Base-by-base conservation (phyloP, 2,797 vertebrate species). In the Neoniphon sammara region DNA sequence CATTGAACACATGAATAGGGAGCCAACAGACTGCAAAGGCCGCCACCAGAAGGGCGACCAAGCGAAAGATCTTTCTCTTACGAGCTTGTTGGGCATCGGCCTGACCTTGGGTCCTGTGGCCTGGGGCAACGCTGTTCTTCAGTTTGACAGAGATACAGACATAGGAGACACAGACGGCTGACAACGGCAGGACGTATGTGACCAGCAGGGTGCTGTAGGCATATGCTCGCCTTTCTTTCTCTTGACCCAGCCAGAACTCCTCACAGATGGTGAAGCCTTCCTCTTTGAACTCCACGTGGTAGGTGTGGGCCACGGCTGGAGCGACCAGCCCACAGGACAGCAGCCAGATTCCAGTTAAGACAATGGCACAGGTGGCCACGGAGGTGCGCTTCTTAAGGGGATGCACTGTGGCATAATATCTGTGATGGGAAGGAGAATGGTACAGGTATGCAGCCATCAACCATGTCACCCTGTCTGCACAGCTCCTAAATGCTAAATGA, bases 1-100 rank as follows among this genome's bases (percentile, higher is more conserved):
- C 85, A 23, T 95, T 97, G 89, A 97, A 97, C 72, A 96, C 93
- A 5, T 97, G 95, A 69, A 97, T 93, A 7, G 96, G 96, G 78
- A 97, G 82, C 96, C 96, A 97, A 75, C 96, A 97, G 72, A 91
- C 84, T 0, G 91, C 95, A 15, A 97, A 96, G 17, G 93, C 95
- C 0, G 91, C 90, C 87, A 94, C 93, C 63, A 96, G 82, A 1
- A 95, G 95, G 0, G 96, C 96, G 3, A 96, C 90, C 81, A 97
- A 14, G 65, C 95, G 94, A 49, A 93, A 82, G 46, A 94, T 96
- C 90, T 96, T 96, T 62, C 95, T 93, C 83, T 94, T 96, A 12
- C 92, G 95, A 10, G 92, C 89, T 88, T 93, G 82, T 12, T 95
- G 89, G 76, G 76, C 78, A 12, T 91, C 83, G n/a, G 73, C 87